Evolutionary conservation across 2,888 invertebrate species (phyloP).

Genomic region (Chloromyia formosa): DNA sequence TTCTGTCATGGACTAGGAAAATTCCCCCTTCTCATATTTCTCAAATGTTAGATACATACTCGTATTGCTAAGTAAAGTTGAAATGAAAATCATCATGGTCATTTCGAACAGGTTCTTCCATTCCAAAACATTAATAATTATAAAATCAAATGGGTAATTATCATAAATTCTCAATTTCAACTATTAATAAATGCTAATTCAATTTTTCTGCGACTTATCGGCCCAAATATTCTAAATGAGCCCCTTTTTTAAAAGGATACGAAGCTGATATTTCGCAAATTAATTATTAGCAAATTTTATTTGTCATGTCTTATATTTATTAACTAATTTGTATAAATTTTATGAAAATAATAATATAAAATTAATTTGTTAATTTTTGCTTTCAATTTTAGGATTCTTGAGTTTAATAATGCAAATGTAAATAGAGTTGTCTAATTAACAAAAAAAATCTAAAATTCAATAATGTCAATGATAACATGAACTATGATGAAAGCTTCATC

Average conservation of each 20-base stretch:
- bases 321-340: background rate
- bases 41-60: no score
- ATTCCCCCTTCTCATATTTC: no score
- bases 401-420: background rate
- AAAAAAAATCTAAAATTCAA: background rate
- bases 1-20: no score
- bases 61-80: no score
- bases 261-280: constrained; percentile 43
- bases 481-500: constrained; percentile 39
- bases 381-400: background rate
- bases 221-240: constrained; percentile 42
- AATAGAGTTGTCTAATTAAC: background rate
- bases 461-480: background rate
- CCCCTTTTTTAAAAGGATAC: constrained; percentile 42
- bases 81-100: no score
- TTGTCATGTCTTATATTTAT: background rate
- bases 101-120: background rate
- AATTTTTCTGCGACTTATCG: constrained; percentile 41
- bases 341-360: background rate
- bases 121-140: no score
- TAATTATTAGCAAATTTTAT: constrained; percentile 1
- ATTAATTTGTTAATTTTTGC: background rate
- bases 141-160: no score
- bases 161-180: no score
- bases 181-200: background rate